Base-by-base conservation (phyloP, 2,113 vertebrate species). In the Perognathus longimembris region DNA sequence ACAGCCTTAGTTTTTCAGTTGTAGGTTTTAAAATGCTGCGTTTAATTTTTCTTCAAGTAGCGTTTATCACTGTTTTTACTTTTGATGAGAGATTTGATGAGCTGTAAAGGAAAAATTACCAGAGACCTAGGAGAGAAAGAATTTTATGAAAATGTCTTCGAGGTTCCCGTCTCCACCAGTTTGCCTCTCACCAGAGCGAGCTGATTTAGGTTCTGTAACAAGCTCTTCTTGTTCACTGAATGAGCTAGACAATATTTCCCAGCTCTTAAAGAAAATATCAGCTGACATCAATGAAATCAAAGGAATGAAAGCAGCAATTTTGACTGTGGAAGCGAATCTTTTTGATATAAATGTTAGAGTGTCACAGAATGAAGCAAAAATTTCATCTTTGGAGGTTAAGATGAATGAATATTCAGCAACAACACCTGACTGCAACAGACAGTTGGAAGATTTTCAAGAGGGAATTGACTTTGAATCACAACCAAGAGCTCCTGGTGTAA, bases 281-380 rank as follows among this genome's bases (percentile, higher is more conserved):
- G n/a, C 91, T 59, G 96, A 96, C 89, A 86, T 96, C 80, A 94
- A 57, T 96, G 96, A 97, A 91, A 96, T 97, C 89, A 97, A 97
- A 92, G 94, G 86, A 42, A 97, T 96, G 94, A 96, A 96, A 93
- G 89, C 96, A 61, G 90, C 96, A 69, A 30, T 97, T 94, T 93
- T 96, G 89, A 95, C 92, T 45, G 80, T 95, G 21, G 94, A 97
- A 93, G 95, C 96, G 78, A 95, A 92, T 93, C 88, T 97, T 82
- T 93, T 95, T 93, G 92, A 95, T 84, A 40, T 97, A 59, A 97
- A 94, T 70, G 90, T 95, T 91, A 95, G 96, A 94, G 74, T 97
- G n/a, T 94, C 86, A 17, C 88, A 96, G 86, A 97, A 92, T 76
- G 96, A 97, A 96, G 96, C 92, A 91, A 96, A 96, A 82, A 93